Conservation (phyloP, 1,140 invertebrate species). For the Lithobius niger region DNA sequence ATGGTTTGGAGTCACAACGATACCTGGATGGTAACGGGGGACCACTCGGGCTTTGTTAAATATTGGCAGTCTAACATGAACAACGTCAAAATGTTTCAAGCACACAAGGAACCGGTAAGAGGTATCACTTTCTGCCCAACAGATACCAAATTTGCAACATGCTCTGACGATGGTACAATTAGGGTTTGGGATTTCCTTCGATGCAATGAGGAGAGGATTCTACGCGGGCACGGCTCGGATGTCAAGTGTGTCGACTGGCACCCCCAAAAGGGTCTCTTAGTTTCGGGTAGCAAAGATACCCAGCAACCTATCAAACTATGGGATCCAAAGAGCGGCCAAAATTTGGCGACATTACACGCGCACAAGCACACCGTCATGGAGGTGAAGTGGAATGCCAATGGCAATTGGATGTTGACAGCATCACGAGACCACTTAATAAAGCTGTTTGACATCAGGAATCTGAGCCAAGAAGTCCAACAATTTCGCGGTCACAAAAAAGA, state of each 20-base stretch:
- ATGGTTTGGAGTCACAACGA: slow-evolving; percentile 99
- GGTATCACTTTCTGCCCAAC: slow-evolving; percentile 99
- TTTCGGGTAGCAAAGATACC: slow-evolving; percentile 98
- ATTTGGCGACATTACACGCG: slow-evolving; percentile 62
- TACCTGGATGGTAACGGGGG: slow-evolving; percentile 98
- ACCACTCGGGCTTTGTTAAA: slow-evolving; percentile 96
- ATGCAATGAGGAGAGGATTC: slow-evolving; percentile 89
- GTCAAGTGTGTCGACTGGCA: slow-evolving; percentile 99
- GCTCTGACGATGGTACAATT: slow-evolving; percentile 97
- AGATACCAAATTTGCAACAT: slow-evolving; percentile 96
- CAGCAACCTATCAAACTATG: slow-evolving; percentile 99
- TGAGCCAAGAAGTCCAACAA: slow-evolving; percentile 81
- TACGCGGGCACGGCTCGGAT: slow-evolving; percentile 96
- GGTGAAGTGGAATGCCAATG: slow-evolving; percentile 97
- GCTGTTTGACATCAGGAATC: slow-evolving; percentile 92
- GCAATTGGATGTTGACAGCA: slow-evolving; percentile 98
- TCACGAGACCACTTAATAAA: slow-evolving; percentile 96
- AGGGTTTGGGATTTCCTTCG: slow-evolving; percentile 97
- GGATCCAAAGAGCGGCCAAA: slow-evolving; percentile 91
- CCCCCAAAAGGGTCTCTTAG: slow-evolving; percentile 89
- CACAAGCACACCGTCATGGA: slow-evolving; percentile 99
- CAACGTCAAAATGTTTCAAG: slow-evolving; percentile 99
- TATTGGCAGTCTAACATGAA: slow-evolving; percentile 99
- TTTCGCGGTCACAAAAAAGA: slow-evolving; percentile 98
- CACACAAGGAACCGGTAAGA: slow-evolving; percentile 97